Percentiles rank a stretch among this genome's conserved stretches.
Evolutionary conservation across 2,113 vertebrate genomes (phyloP).

Genomic region (Halcyon malimbica): DNA sequence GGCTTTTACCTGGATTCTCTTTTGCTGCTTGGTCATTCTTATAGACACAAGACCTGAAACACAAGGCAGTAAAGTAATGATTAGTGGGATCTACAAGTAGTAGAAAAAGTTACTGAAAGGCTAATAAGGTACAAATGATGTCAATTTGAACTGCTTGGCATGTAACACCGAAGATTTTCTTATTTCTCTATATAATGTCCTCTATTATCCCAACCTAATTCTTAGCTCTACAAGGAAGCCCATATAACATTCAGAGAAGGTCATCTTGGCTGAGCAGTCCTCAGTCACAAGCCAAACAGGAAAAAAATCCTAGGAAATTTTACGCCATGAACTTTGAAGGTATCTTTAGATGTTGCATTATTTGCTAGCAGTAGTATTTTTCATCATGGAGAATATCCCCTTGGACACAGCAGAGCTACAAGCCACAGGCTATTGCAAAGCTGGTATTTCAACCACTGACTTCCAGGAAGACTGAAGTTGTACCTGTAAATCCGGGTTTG

Average conservation of each 20-base stretch:
- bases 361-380: not conserved
- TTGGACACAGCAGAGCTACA: not conserved
- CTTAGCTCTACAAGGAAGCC: not conserved
- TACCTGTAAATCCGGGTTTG: not conserved
- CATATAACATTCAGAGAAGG: not conserved
- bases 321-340: not conserved
- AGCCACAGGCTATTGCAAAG: not conserved
- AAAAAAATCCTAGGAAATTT: not conserved
- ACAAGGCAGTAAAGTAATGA: not conserved
- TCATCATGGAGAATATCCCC: not conserved
- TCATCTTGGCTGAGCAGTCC: not conserved
- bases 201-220: not conserved
- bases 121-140: not conserved
- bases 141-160: not conserved
- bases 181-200: not conserved
- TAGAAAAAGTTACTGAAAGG: not conserved
- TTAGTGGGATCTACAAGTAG: not conserved
- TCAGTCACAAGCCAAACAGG: not conserved
- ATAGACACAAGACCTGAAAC: constrained; percentile 95
- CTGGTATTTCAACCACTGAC: not conserved
- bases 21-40: constrained; percentile 97
- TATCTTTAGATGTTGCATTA: not conserved
- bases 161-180: not conserved
- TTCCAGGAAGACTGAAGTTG: not conserved
- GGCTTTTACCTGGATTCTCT: constrained; percentile 91